Percentiles rank a stretch among this genome's conserved stretches.
These are phyloP conservation scores for Phaonia tiefii DNA, from an alignment of 2,888 invertebrate genomes.

Conservation along the genomic window DNA sequence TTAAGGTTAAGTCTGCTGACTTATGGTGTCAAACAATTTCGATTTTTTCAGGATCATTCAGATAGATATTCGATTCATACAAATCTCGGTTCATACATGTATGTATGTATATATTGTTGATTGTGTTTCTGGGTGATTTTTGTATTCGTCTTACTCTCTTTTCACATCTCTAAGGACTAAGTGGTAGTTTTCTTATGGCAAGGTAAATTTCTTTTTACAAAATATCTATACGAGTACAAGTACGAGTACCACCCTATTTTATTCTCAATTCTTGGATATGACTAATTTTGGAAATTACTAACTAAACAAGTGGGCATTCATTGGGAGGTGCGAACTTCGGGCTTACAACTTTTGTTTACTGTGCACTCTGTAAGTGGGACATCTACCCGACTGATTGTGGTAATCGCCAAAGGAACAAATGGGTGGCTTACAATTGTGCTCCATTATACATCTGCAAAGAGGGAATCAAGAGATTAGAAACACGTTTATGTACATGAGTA, in stretches of 20 bases:
- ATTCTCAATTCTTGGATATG: conserved; percentile 25
- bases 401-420: conserved; percentile 77
- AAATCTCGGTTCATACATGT: too few relatives aligned
- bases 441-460: conserved; percentile 75
- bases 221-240: background rate
- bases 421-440: conserved; percentile 75
- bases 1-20: too few relatives aligned
- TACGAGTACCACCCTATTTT: background rate
- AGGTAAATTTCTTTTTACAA: conserved; percentile 29
- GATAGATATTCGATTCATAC: too few relatives aligned
- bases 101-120: too few relatives aligned
- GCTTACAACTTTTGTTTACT: conserved; percentile 36
- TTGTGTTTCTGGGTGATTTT: too few relatives aligned
- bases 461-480: background rate
- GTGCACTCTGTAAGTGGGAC: conserved; percentile 71
- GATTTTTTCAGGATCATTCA: too few relatives aligned
- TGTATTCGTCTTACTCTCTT: background rate
- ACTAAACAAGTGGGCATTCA: conserved; percentile 55
- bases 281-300: conserved; percentile 47
- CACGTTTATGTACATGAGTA: background rate
- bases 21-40: too few relatives aligned
- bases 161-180: background rate
- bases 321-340: background rate
- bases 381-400: conserved; percentile 75
- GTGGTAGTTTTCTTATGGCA: conserved; percentile 27